These are phyloP conservation scores for Laupala kohalensis DNA, from an alignment of 1,140 invertebrate species.

Conservation along the genomic window DNA sequence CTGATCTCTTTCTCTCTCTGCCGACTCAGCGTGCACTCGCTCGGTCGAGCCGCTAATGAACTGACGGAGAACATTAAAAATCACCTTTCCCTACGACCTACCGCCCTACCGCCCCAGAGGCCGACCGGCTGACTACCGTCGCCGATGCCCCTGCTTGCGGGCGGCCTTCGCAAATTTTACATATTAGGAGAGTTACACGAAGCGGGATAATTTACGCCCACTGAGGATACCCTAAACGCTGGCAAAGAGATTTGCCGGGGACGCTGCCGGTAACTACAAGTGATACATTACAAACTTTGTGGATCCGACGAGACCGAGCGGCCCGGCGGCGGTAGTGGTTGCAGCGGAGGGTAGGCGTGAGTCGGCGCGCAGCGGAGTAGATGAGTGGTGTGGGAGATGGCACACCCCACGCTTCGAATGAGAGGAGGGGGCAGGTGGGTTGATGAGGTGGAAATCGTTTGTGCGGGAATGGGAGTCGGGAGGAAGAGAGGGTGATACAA, in stretches of 20 bases:
- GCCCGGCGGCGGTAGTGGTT: no score
- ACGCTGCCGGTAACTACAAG: background rate
- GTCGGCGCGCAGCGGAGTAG: no score
- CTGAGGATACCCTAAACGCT: background rate
- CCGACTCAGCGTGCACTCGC: background rate
- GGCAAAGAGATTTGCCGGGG: background rate
- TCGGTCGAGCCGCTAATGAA: background rate
- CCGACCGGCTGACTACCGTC: background rate
- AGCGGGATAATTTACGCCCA: background rate
- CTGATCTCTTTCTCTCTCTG: no score
- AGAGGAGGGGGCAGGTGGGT: no score
- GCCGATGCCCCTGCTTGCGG: no score
- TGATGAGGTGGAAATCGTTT: no score
- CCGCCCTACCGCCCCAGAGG: background rate
- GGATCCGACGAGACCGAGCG: background rate
- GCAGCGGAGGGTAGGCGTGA: no score
- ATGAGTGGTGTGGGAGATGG: no score
- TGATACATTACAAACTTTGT: background rate
- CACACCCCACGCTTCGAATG: no score
- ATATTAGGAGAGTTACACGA: background rate
- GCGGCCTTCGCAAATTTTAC: background rate
- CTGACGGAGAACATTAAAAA: background rate
- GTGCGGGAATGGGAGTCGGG: no score
- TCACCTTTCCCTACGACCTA: background rate
- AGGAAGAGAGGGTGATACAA: no score